Percentiles rank a stretch among this genome's conserved stretches.
Evolutionary conservation across 2,888 invertebrate genomes (phyloP).

Genomic region (Apomyelois bistriatella): DNA sequence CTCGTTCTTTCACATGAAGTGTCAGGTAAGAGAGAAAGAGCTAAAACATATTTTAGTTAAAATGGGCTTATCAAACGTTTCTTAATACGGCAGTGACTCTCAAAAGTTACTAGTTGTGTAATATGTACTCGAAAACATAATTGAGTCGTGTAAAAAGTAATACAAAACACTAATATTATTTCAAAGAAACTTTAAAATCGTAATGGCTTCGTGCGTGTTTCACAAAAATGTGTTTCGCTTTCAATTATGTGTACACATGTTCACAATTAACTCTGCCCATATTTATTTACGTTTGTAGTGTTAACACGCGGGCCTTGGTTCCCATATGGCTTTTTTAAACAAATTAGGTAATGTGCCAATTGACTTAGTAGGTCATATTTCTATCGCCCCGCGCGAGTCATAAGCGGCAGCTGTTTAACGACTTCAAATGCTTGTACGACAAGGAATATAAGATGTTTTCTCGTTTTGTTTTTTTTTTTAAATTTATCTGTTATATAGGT

Average conservation of each 20-base stretch:
- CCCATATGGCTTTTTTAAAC: constrained; percentile 64
- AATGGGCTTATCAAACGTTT: too few species aligned
- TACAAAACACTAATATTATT: background rate
- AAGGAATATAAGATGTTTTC: too few species aligned
- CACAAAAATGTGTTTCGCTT: background rate
- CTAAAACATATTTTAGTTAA: too few species aligned
- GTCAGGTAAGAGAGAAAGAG: too few species aligned
- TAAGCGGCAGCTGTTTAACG: constrained; percentile 8
- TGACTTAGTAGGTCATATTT: constrained; percentile 58
- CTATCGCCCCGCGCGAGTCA: constrained; percentile 18
- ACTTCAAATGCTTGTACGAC: too few species aligned
- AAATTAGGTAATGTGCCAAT: constrained; percentile 69
- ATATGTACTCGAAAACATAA: background rate
- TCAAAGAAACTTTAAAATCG: background rate
- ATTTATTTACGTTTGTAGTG: constrained; percentile 26
- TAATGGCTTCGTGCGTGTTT: background rate
- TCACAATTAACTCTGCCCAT: background rate
- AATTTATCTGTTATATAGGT: too few species aligned
- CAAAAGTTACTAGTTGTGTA: too few species aligned
- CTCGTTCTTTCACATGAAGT: too few species aligned
- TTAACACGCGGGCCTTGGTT: constrained; percentile 40
- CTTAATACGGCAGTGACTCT: too few species aligned
- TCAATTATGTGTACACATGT: constrained; percentile 1
- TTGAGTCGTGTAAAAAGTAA: background rate
- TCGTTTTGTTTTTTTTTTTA: too few species aligned